Evolutionary conservation across 2,888 invertebrate species (phyloP), one percentile per base, ranked within the genome.

Genomic region (Chymomyza procnemis): DNA sequence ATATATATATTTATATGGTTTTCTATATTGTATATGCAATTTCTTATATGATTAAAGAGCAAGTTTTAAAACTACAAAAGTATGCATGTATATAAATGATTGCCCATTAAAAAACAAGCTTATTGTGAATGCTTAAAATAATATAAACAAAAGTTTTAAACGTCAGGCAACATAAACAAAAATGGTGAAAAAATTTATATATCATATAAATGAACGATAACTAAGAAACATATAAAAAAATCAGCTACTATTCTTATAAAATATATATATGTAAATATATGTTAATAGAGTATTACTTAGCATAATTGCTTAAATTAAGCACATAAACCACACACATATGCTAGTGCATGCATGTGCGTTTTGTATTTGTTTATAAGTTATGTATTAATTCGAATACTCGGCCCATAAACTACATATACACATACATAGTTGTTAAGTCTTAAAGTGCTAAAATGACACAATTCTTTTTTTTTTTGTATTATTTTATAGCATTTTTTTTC

Each of bases 371-470:
- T 19, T 19, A 50, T 50, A 50, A 16, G 8, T 41, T n/a, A 50
- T 50, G 78, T 83, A 79, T 79, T 80, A 79, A 81, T 80, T 81
- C 85, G 80, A 81, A 81, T 73, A 79, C 74, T 80, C 73, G 69
- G 66, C 52, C 54, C 63, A 18, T 41, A 47, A 61, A 62, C 65
- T 41, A 41, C 34, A 41, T 54, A 54, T 54, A 54, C 21, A 54
- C 21, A 54, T 50, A 50, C 19, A 50, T 50, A 50, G 8, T 14
- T 50, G n/a, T 71, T 30, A 67, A 67, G 50, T 50, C 78, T 81
- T 85, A 85, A 48, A 19, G 61, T 52, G 67, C 85, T 82, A 82
- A 76, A 74, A 85, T 82, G 81, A 82, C 81, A 82, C 85, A 80
- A n/a, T n/a, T n/a, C n/a, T n/a, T 73, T 63, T 61, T 69, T 73